These are phyloP conservation scores for Papilio aristodemus DNA, from an alignment of 1,140 invertebrate genomes.

Conservation along the genomic window DNA sequence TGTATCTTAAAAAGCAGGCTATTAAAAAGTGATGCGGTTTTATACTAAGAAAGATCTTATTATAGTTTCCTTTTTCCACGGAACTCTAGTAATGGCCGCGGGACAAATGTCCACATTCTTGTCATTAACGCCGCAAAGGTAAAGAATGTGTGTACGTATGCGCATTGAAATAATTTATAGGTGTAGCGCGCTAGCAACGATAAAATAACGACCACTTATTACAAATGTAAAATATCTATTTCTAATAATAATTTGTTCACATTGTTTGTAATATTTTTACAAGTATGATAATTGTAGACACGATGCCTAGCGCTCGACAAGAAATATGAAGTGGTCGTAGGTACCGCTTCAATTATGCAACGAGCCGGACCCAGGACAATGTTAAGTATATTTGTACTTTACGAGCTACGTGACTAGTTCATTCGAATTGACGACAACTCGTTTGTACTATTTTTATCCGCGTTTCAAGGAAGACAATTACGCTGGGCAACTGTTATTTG, in stretches of 20 bases:
- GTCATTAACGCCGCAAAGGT: conserved; percentile 21
- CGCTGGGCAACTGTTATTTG: conserved; percentile 10
- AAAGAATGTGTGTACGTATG: conserved; percentile 29
- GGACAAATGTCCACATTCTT: conserved; percentile 32
- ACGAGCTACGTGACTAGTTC: conserved; percentile 62
- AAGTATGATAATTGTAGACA: conserved; percentile 22
- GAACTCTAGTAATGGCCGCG: conserved; percentile 27
- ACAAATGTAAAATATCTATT: conserved; percentile 27
- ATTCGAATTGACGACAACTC: conserved; percentile 45
- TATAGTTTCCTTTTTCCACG: conserved; percentile 30
- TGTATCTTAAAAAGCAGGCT: too few species aligned
- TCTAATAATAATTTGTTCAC: conserved; percentile 14
- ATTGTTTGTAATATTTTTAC: conserved; percentile 27
- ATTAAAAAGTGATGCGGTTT: not conserved
- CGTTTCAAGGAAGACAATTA: conserved; percentile 27
- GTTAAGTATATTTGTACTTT: conserved; percentile 60
- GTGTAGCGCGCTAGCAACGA: conserved; percentile 13
- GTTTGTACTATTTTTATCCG: conserved; percentile 29
- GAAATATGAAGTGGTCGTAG: conserved; percentile 51
- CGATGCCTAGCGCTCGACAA: conserved; percentile 40
- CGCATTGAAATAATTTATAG: conserved; percentile 32
- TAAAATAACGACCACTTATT: conserved; percentile 1
- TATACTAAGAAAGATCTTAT: not conserved
- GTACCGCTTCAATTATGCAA: conserved; percentile 71
- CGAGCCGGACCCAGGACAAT: conserved; percentile 71